Evolutionary conservation across 1,140 invertebrate genomes (phyloP).

Genomic region (Heliconius eleuchia): DNA sequence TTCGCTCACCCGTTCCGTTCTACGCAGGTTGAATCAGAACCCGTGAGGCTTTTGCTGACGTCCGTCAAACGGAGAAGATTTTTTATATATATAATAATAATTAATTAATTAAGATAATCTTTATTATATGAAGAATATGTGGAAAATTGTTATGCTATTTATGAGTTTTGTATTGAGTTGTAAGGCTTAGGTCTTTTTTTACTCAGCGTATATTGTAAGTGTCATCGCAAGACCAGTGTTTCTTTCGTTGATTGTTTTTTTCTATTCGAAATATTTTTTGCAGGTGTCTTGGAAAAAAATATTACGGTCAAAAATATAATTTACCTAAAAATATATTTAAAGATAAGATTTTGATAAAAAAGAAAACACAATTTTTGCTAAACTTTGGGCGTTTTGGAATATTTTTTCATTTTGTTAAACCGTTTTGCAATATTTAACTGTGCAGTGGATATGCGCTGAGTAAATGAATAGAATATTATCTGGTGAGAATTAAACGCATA

Average conservation of each 20-base stretch:
- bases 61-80: slow-evolving; percentile 41
- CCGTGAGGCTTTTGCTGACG: slow-evolving; percentile 54
- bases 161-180: slow-evolving; percentile 40
- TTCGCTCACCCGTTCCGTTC: slow-evolving; percentile 71
- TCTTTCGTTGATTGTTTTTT: not conserved
- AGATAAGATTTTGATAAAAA: no score
- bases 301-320: no score
- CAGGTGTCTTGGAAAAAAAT: no score
- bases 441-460: slow-evolving; percentile 18
- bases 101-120: slow-evolving; percentile 45
- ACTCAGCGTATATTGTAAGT: slow-evolving; percentile 20
- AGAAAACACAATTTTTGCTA: no score
- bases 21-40: slow-evolving; percentile 79
- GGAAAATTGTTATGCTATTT: slow-evolving; percentile 53
- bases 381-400: no score
- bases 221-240: slow-evolving; percentile 5
- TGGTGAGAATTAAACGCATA: slow-evolving; percentile 25
- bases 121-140: slow-evolving; percentile 47
- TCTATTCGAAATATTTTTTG: not conserved
- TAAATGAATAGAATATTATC: slow-evolving; percentile 20
- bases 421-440: not conserved
- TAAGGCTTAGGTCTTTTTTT: slow-evolving; percentile 24
- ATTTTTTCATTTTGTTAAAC: not conserved
- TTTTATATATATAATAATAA: slow-evolving; percentile 30
- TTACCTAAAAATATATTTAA: no score